Conservation (phyloP, 2,113 vertebrate genomes). For the Dipodomys spectabilis region DNA sequence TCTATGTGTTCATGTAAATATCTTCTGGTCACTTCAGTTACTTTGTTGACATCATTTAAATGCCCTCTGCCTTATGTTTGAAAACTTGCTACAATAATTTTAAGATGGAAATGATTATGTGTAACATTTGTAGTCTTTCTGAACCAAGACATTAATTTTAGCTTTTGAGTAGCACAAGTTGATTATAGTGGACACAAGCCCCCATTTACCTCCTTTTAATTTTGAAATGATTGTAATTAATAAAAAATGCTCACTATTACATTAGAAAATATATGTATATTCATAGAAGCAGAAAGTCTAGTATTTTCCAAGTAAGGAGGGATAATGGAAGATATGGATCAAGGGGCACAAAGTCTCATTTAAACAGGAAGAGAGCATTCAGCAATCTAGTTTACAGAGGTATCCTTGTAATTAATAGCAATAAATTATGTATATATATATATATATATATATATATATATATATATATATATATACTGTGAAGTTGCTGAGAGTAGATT, state of each 20-base stretch:
- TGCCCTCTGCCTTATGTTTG: background rate
- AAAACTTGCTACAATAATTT: background rate
- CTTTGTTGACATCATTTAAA: background rate
- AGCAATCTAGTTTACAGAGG: background rate
- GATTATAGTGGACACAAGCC: background rate
- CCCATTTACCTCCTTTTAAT: background rate
- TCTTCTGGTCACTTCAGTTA: background rate
- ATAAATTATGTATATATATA: background rate
- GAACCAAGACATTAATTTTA: background rate
- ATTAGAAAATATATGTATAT: background rate
- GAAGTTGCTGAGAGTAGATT: background rate
- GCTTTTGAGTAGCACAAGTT: background rate
- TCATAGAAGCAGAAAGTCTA: background rate
- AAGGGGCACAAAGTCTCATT: background rate
- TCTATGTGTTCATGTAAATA: background rate
- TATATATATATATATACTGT: too few species aligned
- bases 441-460: too few species aligned
- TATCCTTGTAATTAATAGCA: background rate
- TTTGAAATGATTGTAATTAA: background rate
- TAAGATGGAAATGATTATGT: background rate
- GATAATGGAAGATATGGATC: rapidly evolving
- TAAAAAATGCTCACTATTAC: background rate
- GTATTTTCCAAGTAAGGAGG: background rate
- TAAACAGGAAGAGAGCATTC: background rate
- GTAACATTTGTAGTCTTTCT: background rate